Base-by-base conservation (phyloP, 2,113 vertebrate species). In the Turnix velox region DNA sequence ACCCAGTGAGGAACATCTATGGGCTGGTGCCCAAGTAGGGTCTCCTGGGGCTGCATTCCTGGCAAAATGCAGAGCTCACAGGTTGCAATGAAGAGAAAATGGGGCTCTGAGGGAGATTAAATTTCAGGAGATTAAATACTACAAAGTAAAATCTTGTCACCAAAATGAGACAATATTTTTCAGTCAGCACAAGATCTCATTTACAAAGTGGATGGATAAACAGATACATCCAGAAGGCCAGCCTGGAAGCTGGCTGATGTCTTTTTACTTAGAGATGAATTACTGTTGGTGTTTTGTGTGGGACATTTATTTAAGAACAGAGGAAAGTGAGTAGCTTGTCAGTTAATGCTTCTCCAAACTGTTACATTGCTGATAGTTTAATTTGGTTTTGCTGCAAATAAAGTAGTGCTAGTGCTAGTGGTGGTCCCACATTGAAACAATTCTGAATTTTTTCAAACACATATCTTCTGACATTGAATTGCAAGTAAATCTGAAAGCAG, bases 401-500 rank as follows among this genome's bases (percentile, higher is more conserved):
- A 39, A 73, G 40, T 17, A 51, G n/a, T n/a, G n/a, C 48, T 65
- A 2, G n/a, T n/a, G n/a, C n/a, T 54, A 77, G 81, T 25, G 27
- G 43, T 66, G 58, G 20, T 58, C 46, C 25, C 33, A 39, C 43
- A 93, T 84, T 30, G 55, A 77, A 74, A 75, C 12, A 18, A 30
- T 49, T 91, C 49, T 40, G 48, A 39, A 40, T 16, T 57, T 78
- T 90, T 68, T 81, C 25, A 57, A 42, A n/a, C 37, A 45, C 27
- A 7, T 54, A 14, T 77, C 39, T 77, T 28, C 79, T 84, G 83
- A 74, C 25, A 59, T 2, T 51, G 68, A 96, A 80, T 91, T 88
- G 81, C 65, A 88, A 72, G 67, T 76, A 49, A 90, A 79, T 69
- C 42, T 68, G 92, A 81, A 84, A 89, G 82, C 61, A 90, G 78